A percentile compares a stretch with the other conserved stretches of the same genome.
Evolutionary conservation across 2,797 vertebrate species (phyloP).

Genomic region (Sternarchorhynchus goeldii): DNA sequence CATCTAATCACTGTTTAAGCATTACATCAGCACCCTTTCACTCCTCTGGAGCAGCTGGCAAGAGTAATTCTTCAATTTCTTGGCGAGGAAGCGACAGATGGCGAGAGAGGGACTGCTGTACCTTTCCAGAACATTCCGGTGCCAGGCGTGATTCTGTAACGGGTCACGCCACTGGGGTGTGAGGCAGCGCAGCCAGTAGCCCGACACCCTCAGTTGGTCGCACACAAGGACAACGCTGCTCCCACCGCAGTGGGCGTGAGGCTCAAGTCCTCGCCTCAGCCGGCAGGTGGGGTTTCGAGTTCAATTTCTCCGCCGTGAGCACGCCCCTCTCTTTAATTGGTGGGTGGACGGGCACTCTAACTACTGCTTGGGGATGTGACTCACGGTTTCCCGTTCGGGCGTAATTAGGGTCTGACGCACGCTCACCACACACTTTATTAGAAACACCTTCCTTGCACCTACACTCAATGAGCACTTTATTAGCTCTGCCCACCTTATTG

Average conservation of each 20-base stretch:
- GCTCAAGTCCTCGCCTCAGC: too few relatives aligned
- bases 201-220: constrained; percentile 21
- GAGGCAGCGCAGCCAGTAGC: constrained; percentile 3
- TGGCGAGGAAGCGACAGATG: constrained; percentile 65
- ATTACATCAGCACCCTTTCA: constrained; percentile 48
- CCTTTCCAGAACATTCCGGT: constrained; percentile 61
- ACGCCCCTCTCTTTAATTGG: not conserved
- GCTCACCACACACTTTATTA: constrained; percentile 65
- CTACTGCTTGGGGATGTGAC: constrained; percentile 69
- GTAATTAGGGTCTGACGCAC: constrained; percentile 70
- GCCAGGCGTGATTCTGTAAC: constrained; percentile 59
- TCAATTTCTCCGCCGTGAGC: too few relatives aligned
- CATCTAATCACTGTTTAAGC: constrained; percentile 43
- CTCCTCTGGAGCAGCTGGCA: constrained; percentile 66
- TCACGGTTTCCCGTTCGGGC: constrained; percentile 71
- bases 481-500: constrained; percentile 47
- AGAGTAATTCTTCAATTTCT: constrained; percentile 65
- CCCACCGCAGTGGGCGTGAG: not conserved
- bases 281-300: not conserved
- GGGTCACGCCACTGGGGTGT: constrained; percentile 52
- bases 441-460: constrained; percentile 47
- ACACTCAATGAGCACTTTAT: not conserved
- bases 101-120: constrained; percentile 63
- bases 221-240: constrained; percentile 18
- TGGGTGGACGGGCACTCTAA: constrained; percentile 54